A percentile compares a stretch with the other conserved stretches of the same genome.
Conservation (phyloP, 2,797 vertebrate species). For the Gymnoscopelus microlampas region DNA sequence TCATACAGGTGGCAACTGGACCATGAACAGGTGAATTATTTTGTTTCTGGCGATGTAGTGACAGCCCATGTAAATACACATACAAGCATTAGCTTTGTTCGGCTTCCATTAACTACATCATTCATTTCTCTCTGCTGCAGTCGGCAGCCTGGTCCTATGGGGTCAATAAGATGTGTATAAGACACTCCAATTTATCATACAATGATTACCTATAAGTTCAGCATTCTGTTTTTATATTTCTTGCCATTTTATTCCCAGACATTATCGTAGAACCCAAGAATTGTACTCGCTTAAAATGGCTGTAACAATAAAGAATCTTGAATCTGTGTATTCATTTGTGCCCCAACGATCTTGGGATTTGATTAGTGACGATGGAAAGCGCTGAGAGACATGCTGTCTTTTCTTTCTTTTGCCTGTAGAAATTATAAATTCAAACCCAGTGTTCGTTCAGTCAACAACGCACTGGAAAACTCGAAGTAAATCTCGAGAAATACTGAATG, state of each 20-base stretch:
- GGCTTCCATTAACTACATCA: too few species aligned
- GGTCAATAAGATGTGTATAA: background rate
- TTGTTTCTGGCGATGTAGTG: too few species aligned
- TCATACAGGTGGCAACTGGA: background rate
- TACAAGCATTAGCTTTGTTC: too few species aligned
- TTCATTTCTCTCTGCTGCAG: background rate
- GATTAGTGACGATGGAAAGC: background rate
- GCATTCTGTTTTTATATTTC: background rate
- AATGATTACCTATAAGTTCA: background rate
- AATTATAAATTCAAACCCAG: background rate
- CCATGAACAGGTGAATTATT: background rate
- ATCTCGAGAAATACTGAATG: background rate
- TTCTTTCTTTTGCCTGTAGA: too few species aligned
- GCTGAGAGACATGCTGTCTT: too few species aligned
- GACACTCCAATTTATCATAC: background rate
- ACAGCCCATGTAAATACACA: too few species aligned
- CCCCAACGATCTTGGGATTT: background rate
- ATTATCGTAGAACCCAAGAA: background rate
- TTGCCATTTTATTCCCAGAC: background rate
- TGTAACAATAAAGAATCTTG: background rate
- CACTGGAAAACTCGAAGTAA: background rate
- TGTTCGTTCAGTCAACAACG: background rate
- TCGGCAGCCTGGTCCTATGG: background rate
- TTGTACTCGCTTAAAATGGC: background rate
- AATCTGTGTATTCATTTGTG: background rate